Base-by-base conservation (phyloP, 2,113 vertebrate species). In the Euleptes europaea region DNA sequence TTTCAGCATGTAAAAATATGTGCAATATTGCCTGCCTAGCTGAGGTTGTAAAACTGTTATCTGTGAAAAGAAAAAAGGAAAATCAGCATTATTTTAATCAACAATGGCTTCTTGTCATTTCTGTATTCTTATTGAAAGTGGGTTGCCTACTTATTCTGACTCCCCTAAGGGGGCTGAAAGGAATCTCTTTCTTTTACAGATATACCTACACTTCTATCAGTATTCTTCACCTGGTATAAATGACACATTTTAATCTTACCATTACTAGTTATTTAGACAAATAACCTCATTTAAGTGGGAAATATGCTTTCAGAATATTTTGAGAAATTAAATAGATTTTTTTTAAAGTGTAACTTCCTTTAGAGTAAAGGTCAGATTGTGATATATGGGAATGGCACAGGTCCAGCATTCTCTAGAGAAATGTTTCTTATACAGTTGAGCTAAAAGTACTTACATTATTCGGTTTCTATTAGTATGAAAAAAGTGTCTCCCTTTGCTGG, bases 1-100 rank as follows among this genome's bases (percentile, higher is more conserved):
- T 89, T 88, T 14, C 31, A 90, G 82, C 42, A 87, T 77, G 92
- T 78, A 86, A 88, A 90, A 92, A 82, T 83, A 54, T 44, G 85
- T 89, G 66, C 73, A 93, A 82, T 82, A 76, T 82, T 89, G 40
- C 26, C n/a, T 90, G 75, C 21, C 35, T 71, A 90, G 69, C 19
- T 90, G 60, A 90, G 51, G 63, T 86, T 86, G 31, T 78, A 87
- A 83, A 90, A 83, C 69, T 85, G 6, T 72, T 89, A 87, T 90
- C 82, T 88, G 69, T 77, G 13, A 38, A 86, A 89, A 82, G 38
- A 13, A 26, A 4, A 76, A 66, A 38, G 84, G 5, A 23, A 81
- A 81, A 71, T 21, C 54, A 70, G 21, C 21, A 86, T 84, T 88
- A 84, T 89, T 87, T 92, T 75, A 44, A 84, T 84, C 6, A 57